Percentiles rank a stretch among this genome's conserved stretches.
Evolutionary conservation across 2,888 invertebrate species (phyloP).

Genomic region (Patella pellucida): DNA sequence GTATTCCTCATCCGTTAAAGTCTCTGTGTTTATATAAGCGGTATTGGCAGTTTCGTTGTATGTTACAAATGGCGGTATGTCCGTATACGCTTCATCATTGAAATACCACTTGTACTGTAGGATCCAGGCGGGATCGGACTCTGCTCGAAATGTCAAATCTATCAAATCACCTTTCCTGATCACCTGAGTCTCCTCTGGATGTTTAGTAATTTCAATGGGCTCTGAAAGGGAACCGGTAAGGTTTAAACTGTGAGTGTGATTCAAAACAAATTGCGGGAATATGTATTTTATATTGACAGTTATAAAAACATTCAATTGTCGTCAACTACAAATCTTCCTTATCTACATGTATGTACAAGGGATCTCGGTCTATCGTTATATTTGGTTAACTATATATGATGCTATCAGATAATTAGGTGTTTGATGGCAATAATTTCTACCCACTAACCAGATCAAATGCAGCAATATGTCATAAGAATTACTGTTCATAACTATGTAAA

Average conservation of each 20-base stretch:
- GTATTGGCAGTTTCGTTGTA: conserved; percentile 1
- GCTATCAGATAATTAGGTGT: no score
- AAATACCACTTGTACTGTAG: conserved; percentile 13
- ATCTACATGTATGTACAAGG: no score
- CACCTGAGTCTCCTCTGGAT: neutral
- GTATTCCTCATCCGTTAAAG: conserved; percentile 14
- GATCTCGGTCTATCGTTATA: no score
- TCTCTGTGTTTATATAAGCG: conserved; percentile 11
- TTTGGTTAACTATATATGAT: no score
- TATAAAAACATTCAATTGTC: no score
- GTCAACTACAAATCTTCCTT: no score
- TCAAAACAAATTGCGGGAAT: no score
- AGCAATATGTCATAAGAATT: neutral
- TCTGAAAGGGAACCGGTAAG: neutral
- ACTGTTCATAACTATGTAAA: neutral
- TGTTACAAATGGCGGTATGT: neutral
- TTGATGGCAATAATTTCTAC: no score
- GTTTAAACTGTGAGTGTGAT: no score
- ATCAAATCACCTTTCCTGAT: neutral
- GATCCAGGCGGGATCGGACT: conserved; percentile 7
- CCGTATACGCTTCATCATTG: neutral
- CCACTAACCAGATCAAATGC: no score
- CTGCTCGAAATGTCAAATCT: neutral
- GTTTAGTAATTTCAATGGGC: neutral
- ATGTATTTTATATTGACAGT: no score